These are phyloP conservation scores for Crotalus viridis DNA, from an alignment of 2,113 vertebrate genomes.

Conservation along the genomic window DNA sequence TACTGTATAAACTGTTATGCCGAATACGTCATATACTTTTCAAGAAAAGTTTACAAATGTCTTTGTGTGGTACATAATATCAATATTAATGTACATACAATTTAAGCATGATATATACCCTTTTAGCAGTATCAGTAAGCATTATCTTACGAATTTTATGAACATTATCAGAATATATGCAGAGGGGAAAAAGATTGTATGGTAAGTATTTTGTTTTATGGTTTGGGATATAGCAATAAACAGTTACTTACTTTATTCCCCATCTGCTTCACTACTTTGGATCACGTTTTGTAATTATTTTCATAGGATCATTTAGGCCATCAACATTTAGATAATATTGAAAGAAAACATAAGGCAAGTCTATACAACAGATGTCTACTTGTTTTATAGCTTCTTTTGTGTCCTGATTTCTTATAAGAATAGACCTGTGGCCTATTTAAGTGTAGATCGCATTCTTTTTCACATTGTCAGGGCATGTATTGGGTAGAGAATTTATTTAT, in stretches of 20 bases:
- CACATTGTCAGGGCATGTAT: neutral
- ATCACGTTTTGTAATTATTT: neutral
- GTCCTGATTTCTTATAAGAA: neutral
- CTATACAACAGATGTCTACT: neutral
- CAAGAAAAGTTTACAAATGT: neutral
- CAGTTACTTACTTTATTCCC: neutral
- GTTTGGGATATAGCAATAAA: neutral
- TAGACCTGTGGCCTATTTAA: neutral
- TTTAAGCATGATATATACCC: neutral
- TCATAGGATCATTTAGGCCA: neutral
- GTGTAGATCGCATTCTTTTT: neutral
- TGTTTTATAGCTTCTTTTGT: neutral
- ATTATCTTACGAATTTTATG: neutral
- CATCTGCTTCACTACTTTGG: neutral
- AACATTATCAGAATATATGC: neutral
- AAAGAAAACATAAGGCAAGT: neutral
- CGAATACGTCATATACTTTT: neutral
- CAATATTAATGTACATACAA: neutral
- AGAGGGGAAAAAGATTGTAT: neutral
- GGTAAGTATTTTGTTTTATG: neutral
- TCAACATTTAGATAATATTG: neutral
- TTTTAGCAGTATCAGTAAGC: neutral
- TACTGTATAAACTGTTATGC: neutral
- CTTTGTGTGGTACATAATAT: neutral
- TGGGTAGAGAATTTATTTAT: neutral